phyloP scores from a whole-genome alignment of 2,113 vertebrate species.

The Eira barbara region DNA sequence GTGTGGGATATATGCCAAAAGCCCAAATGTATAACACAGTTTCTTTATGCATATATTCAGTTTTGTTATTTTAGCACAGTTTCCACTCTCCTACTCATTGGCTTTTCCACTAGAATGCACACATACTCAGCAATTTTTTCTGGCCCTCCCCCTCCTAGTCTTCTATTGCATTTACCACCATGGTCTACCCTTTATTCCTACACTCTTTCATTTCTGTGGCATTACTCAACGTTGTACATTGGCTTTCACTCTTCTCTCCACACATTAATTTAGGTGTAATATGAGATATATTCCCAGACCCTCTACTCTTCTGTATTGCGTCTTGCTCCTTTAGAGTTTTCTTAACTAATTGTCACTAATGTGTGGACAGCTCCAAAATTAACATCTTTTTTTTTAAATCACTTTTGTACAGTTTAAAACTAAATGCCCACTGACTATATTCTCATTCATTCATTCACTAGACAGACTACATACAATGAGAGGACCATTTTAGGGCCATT shows the following conservation, averaged over 20 bases:
- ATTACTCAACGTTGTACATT: not conserved
- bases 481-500: not conserved
- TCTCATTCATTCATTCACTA: not conserved
- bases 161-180: not conserved
- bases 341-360: not conserved
- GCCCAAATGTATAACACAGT: not conserved
- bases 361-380: not conserved
- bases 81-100: not conserved
- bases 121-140: not conserved
- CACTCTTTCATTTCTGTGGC: not conserved
- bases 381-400: not conserved
- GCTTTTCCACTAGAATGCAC: not conserved
- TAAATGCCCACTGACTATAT: not conserved
- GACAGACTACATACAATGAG: not conserved
- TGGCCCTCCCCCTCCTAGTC: not conserved
- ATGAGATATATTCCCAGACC: not conserved
- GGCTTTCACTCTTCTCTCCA: not conserved
- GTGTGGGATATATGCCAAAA: not conserved
- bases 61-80: not conserved
- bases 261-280: not conserved
- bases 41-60: not conserved
- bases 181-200: not conserved
- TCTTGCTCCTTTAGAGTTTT: not conserved
- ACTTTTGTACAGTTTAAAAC: not conserved
- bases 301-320: not conserved